These are phyloP conservation scores for Actias luna DNA, from an alignment of 2,888 invertebrate genomes.

Conservation along the genomic window DNA sequence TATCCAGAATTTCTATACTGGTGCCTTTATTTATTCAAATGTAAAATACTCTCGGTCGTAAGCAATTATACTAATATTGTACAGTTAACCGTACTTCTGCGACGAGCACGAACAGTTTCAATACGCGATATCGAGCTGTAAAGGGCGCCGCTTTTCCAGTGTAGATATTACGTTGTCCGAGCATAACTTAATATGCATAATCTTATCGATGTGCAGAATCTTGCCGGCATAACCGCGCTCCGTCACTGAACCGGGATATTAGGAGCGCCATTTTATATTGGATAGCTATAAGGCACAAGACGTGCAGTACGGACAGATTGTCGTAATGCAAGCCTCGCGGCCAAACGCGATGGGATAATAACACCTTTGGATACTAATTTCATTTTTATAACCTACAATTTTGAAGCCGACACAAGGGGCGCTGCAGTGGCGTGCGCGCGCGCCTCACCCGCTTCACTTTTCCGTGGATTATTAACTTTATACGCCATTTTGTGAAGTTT, in stretches of 20 bases:
- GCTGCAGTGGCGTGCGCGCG: conserved; percentile 79
- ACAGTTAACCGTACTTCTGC: conserved; percentile 56
- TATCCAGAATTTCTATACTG: not conserved
- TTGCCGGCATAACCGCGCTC: conserved; percentile 70
- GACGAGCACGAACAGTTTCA: conserved; percentile 65
- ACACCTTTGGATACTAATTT: conserved; percentile 81
- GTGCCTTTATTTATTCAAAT: not conserved
- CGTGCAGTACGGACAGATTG: conserved; percentile 82
- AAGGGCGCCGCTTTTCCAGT: conserved; percentile 71
- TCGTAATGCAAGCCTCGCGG: conserved; percentile 81
- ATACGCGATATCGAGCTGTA: conserved; percentile 53
- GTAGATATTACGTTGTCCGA: conserved; percentile 78
- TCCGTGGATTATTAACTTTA: conserved; percentile 80
- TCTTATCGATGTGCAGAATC: conserved; percentile 80
- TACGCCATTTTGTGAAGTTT: conserved; percentile 80
- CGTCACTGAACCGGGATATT: conserved; percentile 79
- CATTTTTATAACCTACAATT: conserved; percentile 83
- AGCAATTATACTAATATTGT: conserved; percentile 33
- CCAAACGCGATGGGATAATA: conserved; percentile 82
- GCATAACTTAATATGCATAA: conserved; percentile 82
- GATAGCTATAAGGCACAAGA: conserved; percentile 81
- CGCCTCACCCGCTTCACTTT: conserved; percentile 67
- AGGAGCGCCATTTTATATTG: conserved; percentile 82
- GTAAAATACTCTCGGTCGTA: not conserved
- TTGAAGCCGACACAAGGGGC: conserved; percentile 81